Conservation (phyloP, 2,888 invertebrate genomes). For the Limnephilus marmoratus region DNA sequence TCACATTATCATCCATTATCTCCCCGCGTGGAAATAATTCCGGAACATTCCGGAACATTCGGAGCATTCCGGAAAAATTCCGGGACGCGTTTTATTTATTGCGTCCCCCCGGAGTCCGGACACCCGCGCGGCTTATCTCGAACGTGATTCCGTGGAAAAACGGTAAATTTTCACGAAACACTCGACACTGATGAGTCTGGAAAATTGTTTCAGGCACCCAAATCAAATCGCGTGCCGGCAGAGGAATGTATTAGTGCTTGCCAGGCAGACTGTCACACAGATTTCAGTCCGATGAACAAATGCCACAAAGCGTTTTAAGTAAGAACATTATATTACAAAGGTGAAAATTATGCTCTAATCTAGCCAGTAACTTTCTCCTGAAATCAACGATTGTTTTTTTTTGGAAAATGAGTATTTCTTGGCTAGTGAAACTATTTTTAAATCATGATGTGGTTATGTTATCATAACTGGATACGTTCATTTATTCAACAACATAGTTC, state of each 20-base stretch:
- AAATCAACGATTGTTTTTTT: neutral
- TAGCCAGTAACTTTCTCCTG: neutral
- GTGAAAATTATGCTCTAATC: neutral
- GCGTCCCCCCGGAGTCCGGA: conserved; percentile 17
- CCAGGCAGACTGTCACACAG: neutral
- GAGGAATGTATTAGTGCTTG: neutral
- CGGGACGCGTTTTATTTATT: conserved; percentile 36
- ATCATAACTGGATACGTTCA: no score
- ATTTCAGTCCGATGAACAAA: neutral
- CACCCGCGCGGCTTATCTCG: conserved; percentile 32
- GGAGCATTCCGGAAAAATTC: neutral
- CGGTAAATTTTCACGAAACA: conserved; percentile 9
- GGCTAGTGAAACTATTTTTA: no score
- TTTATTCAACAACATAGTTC: no score
- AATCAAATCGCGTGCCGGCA: neutral
- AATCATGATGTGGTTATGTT: no score
- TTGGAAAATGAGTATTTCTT: no score
- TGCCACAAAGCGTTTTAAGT: neutral
- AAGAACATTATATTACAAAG: neutral
- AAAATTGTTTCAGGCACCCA: conserved; percentile 4
- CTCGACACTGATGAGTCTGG: neutral
- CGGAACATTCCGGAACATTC: conserved; percentile 21
- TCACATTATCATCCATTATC: conserved; percentile 38
- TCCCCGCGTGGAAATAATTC: conserved; percentile 24
- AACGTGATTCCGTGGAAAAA: conserved; percentile 15